phyloP scores from a whole-genome alignment of 2,888 invertebrate species.

The Lepidochrysops patricia region DNA sequence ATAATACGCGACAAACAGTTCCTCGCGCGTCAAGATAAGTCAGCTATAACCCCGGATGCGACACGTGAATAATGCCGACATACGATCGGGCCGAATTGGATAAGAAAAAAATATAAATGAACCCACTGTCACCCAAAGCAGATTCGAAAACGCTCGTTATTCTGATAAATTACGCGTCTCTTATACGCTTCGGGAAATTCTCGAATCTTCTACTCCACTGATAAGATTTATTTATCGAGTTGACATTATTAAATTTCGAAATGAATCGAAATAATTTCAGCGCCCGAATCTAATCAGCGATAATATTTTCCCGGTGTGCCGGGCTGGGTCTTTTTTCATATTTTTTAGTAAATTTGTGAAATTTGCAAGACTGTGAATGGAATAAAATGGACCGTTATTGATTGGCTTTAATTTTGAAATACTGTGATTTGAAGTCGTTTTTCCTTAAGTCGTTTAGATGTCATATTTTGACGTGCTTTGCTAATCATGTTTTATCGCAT shows the following conservation, averaged over 20 bases:
- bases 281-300: constrained; percentile 1
- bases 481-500: no score
- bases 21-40: constrained; percentile 50
- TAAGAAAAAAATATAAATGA: constrained; percentile 69
- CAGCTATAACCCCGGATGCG: constrained; percentile 53
- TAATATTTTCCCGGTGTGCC: constrained; percentile 8
- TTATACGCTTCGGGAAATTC: constrained; percentile 39
- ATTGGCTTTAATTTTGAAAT: not conserved
- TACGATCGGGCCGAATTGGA: constrained; percentile 65
- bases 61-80: constrained; percentile 58
- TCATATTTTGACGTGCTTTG: no score
- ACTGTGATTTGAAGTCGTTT: not conserved
- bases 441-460: no score
- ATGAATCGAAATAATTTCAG: constrained; percentile 9
- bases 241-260: constrained; percentile 10
- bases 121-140: constrained; percentile 62
- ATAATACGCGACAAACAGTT: constrained; percentile 44
- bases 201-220: constrained; percentile 8
- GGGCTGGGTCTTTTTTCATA: not conserved
- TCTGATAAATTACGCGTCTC: constrained; percentile 62
- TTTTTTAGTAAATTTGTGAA: not conserved
- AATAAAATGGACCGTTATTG: not conserved
- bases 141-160: constrained; percentile 68
- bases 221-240: constrained; percentile 13
- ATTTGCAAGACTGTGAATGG: constrained; percentile 34